Evolutionary conservation across 2,888 invertebrate species (phyloP).

Genomic region (Megalurothrips usitatus): DNA sequence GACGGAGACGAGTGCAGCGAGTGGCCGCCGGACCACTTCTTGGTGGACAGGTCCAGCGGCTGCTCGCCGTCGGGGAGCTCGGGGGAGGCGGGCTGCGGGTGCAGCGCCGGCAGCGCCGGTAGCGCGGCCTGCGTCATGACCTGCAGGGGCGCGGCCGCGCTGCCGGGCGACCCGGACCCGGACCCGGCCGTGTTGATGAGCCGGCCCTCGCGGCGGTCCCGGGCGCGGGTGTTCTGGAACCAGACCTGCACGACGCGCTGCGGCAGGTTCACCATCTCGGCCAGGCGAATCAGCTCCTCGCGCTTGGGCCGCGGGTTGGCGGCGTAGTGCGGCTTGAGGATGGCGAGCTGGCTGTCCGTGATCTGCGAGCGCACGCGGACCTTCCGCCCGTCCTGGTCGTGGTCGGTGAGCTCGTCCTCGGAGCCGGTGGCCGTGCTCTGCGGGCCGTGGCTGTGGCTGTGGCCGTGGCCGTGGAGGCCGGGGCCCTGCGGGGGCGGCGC

Average conservation of each 20-base stretch:
- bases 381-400: slow-evolving; percentile 46
- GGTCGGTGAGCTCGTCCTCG: slow-evolving; percentile 34
- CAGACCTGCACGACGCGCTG: slow-evolving; percentile 84
- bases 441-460: slow-evolving; percentile 53
- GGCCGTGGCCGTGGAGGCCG: slow-evolving; percentile 39
- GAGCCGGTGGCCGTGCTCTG: slow-evolving; percentile 43
- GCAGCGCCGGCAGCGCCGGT: slow-evolving; percentile 30
- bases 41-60: slow-evolving; percentile 86
- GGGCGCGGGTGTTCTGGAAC: slow-evolving; percentile 93
- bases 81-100: slow-evolving; percentile 10
- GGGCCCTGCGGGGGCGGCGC: slow-evolving; percentile 41
- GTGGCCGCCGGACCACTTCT: slow-evolving; percentile 56
- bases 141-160: slow-evolving; percentile 31
- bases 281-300: slow-evolving; percentile 87
- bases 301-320: slow-evolving; percentile 89
- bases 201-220: slow-evolving; percentile 69
- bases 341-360: slow-evolving; percentile 86
- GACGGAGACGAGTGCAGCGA: slow-evolving; percentile 51
- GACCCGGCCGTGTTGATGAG: slow-evolving; percentile 47
- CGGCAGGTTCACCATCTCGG: slow-evolving; percentile 61
- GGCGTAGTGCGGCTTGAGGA: slow-evolving; percentile 84
- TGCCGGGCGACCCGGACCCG: slow-evolving; percentile 35
- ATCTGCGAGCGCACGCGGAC: slow-evolving; percentile 90
- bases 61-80: slow-evolving; percentile 55
- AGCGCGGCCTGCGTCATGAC: slow-evolving; percentile 4